Evolutionary conservation across 2,113 vertebrate genomes (phyloP), one percentile per base, ranked within the genome.

Genomic region (Lutjanus erythropterus): DNA sequence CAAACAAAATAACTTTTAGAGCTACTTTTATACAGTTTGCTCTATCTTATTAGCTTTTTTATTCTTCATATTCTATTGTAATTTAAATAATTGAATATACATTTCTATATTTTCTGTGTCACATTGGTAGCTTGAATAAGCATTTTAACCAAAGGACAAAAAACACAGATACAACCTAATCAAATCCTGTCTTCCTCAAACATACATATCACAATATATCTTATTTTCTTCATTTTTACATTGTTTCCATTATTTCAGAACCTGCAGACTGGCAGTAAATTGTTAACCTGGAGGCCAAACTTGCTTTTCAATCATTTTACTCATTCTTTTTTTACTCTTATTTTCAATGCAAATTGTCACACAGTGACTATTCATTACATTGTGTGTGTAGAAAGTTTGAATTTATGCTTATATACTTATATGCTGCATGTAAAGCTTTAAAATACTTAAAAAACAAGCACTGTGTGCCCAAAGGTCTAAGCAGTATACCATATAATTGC

Each of bases 401-500:
- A 62, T 8, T 46, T 16, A 49, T 19, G 42, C 23, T 49, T 10
- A 50, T 50, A 33, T 44, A 15, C 61, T 25, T 42, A 8, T 21
- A 15, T 39, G 27, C 4, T 35, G 46, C 59, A 42, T 21, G 27
- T 1, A 59, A 8, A 44, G 25, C 16, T 67, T 67, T 66, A 2
- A 21, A 29, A 77, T 59, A 18, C 59, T 59, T 67, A 18, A 25
- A 29, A 60, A 50, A 41, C 19, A 52, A 25, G 6, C 65, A 69
- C 44, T 39, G 29, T 49, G 25, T n/a, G 23, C 44, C 53, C 5
- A 52, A 52, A 42, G 64, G 35, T 42, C 56, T 14, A 50, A 60
- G 55, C 41, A 60, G 2, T 31, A 37, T 15, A 42, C 53, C 55
- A 35, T 27, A 15, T 62, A 59, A 41, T 39, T 59, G 27, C n/a